These are phyloP conservation scores for Dascillus cervinus DNA, from an alignment of 2,888 invertebrate genomes.

Conservation along the genomic window DNA sequence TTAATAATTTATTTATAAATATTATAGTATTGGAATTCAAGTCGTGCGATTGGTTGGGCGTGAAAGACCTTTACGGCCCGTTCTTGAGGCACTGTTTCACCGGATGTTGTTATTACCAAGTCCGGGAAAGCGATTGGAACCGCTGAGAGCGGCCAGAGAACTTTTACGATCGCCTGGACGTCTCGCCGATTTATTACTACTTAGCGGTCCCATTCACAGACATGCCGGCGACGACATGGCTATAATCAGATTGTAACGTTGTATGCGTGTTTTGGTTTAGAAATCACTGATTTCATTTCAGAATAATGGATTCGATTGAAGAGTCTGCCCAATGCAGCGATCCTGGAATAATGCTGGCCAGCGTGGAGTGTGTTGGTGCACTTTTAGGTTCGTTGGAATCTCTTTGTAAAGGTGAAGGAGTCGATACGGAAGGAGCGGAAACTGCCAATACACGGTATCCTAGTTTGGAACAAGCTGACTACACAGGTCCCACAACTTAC, in stretches of 20 bases:
- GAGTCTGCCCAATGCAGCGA: constrained; percentile 82
- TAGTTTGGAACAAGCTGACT: constrained; percentile 66
- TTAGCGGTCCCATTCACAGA: constrained; percentile 50
- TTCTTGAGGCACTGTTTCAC: constrained; percentile 88
- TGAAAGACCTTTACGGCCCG: constrained; percentile 79
- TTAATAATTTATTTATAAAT: not conserved
- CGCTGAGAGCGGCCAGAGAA: constrained; percentile 75
- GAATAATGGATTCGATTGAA: constrained; percentile 88
- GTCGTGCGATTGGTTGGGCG: constrained; percentile 82
- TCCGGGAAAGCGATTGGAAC: constrained; percentile 75
- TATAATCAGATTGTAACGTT: constrained; percentile 64
- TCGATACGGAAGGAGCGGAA: constrained; percentile 54
- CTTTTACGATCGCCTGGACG: constrained; percentile 71
- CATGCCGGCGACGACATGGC: constrained; percentile 75
- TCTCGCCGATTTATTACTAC: constrained; percentile 63
- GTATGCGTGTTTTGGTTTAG: constrained; percentile 1
- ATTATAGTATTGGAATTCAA: constrained; percentile 76
- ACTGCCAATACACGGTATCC: constrained; percentile 60
- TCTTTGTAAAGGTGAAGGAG: constrained; percentile 66
- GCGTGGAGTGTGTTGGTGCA: constrained; percentile 76
- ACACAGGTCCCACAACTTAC: constrained; percentile 77
- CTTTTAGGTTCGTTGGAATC: constrained; percentile 76
- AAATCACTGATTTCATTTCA: constrained; percentile 33
- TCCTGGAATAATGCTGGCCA: constrained; percentile 66
- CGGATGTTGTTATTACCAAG: constrained; percentile 86